Evolutionary conservation across 2,113 vertebrate genomes (phyloP).

Genomic region (Podarcis muralis): DNA sequence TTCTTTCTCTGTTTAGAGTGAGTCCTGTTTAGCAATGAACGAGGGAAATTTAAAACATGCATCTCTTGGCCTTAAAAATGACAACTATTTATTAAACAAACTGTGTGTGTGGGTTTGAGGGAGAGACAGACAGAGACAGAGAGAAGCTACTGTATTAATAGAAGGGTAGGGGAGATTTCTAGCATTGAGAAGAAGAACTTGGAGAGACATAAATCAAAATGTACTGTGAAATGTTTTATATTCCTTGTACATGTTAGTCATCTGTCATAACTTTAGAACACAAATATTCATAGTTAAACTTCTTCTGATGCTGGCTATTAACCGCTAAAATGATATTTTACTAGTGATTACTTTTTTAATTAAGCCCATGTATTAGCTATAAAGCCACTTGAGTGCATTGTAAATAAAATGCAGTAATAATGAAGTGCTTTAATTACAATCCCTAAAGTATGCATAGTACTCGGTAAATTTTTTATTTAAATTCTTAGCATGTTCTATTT

Average conservation of each 20-base stretch:
- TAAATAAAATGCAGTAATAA: conserved; percentile 76
- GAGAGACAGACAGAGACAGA: neutral
- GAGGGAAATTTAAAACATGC: conserved; percentile 52
- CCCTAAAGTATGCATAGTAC: conserved; percentile 67
- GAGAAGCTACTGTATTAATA: conserved; percentile 6
- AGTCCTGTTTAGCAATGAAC: conserved; percentile 52
- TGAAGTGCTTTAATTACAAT: conserved; percentile 74
- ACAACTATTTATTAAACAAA: conserved; percentile 38
- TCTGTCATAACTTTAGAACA: conserved; percentile 64
- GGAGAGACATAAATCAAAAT: conserved; percentile 57
- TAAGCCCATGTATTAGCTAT: conserved; percentile 74
- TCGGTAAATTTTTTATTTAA: conserved; percentile 74
- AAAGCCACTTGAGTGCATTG: conserved; percentile 74
- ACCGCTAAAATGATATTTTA: conserved; percentile 73
- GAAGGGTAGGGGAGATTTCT: neutral
- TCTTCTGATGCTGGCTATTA: conserved; percentile 68
- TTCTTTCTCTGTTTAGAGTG: neutral
- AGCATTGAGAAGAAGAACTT: conserved; percentile 41
- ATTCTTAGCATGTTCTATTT: conserved; percentile 68
- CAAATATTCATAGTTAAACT: conserved; percentile 65
- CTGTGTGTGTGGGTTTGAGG: conserved; percentile 16
- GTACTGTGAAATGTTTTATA: conserved; percentile 61
- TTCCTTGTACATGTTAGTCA: conserved; percentile 50
- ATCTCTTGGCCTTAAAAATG: conserved; percentile 50
- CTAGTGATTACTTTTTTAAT: conserved; percentile 77